phyloP scores from a whole-genome alignment of 2,888 invertebrate genomes.

The Julus scanicus region DNA sequence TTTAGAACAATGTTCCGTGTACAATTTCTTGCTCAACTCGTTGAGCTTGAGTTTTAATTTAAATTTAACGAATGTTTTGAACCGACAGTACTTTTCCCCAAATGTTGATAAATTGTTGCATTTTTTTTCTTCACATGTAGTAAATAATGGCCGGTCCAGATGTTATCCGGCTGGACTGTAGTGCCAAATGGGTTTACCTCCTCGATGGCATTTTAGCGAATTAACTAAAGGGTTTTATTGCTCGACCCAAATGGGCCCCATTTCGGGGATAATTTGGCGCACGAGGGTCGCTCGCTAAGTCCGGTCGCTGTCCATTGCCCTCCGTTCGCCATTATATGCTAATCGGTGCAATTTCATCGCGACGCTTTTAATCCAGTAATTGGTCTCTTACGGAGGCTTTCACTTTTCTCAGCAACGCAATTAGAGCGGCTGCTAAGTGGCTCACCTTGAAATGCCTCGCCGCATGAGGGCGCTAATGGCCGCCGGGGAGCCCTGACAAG shows the following conservation, averaged over 20 bases:
- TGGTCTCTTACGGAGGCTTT: constrained; percentile 13
- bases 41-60: too few relatives aligned
- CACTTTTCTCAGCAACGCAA: constrained; percentile 9
- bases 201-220: constrained; percentile 24
- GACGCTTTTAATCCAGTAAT: constrained; percentile 13
- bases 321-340: background rate
- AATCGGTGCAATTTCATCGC: background rate
- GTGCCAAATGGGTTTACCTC: constrained; percentile 36
- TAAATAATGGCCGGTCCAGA: constrained; percentile 9
- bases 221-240: constrained; percentile 39
- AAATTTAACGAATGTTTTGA: too few relatives aligned
- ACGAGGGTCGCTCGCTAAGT: constrained; percentile 26
- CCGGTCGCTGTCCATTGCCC: constrained; percentile 24
- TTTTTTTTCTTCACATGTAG: background rate
- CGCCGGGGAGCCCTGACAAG: too few relatives aligned
- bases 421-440: constrained; percentile 5
- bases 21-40: too few relatives aligned
- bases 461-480: constrained; percentile 16
- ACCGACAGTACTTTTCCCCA: too few relatives aligned
- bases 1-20: too few relatives aligned
- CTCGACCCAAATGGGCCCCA: constrained; percentile 8
- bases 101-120: background rate
- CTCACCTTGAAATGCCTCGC: background rate
- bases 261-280: constrained; percentile 22
- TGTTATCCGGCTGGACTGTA: constrained; percentile 6